Conservation (phyloP, 2,888 invertebrate genomes). For the Lissonota sp. region DNA sequence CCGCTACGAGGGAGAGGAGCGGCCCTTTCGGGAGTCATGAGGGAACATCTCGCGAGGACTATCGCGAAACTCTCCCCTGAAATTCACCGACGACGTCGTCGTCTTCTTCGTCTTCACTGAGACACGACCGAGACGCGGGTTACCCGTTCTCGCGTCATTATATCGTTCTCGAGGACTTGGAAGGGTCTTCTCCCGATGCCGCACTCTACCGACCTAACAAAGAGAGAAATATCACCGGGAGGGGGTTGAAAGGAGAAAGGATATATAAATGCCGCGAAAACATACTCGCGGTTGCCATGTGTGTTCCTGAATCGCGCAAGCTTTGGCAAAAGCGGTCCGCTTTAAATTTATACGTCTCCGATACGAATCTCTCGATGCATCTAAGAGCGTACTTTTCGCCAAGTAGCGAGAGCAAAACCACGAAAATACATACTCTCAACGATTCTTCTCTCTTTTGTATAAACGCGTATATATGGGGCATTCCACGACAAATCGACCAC, state of each 20-base stretch:
- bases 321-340: constrained; percentile 60
- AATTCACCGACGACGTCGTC: constrained; percentile 63
- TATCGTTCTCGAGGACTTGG: constrained; percentile 50
- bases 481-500: too few species aligned
- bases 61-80: constrained; percentile 58
- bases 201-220: constrained; percentile 30
- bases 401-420: background rate
- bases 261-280: constrained; percentile 18
- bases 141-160: constrained; percentile 63
- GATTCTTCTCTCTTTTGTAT: too few species aligned
- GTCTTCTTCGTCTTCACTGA: constrained; percentile 44
- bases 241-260: background rate
- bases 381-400: constrained; percentile 54
- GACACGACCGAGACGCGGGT: constrained; percentile 44
- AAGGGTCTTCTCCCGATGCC: constrained; percentile 35
- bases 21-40: background rate
- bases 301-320: constrained; percentile 47
- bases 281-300: constrained; percentile 44
- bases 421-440: too few species aligned
- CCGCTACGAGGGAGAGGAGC: constrained; percentile 1
- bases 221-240: constrained; percentile 18
- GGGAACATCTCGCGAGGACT: constrained; percentile 54
- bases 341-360: constrained; percentile 63
- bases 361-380: constrained; percentile 61
- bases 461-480: too few species aligned